Conservation (phyloP, 2,113 vertebrate genomes). For the Hypocryptadius cinnamomeus region DNA sequence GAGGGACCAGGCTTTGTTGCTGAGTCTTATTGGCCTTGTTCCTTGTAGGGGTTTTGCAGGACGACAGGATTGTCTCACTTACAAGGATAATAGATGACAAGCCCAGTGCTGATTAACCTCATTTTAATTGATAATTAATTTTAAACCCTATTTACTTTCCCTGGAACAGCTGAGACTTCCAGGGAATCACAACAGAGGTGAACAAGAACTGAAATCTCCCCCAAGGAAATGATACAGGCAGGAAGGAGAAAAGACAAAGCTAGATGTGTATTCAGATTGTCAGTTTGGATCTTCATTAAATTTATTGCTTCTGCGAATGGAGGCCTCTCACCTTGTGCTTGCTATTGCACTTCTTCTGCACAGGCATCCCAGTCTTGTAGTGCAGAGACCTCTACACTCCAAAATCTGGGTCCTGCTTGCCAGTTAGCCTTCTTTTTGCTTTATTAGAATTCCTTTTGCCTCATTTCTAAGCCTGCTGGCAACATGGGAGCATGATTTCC, state of each 20-base stretch:
- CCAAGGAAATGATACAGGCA: background rate
- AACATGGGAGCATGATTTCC: background rate
- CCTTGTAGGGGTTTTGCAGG: slow-evolving; percentile 3
- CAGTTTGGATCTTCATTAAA: background rate
- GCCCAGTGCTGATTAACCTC: slow-evolving; percentile 65
- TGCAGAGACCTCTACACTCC: background rate
- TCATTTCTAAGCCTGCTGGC: background rate
- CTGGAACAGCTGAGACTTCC: slow-evolving; percentile 63
- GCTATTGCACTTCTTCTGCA: background rate
- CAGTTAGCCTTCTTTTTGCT: background rate
- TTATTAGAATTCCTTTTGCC: background rate
- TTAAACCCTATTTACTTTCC: slow-evolving; percentile 71
- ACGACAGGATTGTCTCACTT: slow-evolving; percentile 48
- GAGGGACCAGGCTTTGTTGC: slow-evolving; percentile 16
- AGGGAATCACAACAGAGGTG: slow-evolving; percentile 49
- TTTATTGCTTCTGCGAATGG: background rate
- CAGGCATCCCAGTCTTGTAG: background rate
- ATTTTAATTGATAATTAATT: slow-evolving; percentile 77
- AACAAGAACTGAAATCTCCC: slow-evolving; percentile 33
- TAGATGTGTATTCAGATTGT: background rate
- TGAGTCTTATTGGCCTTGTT: slow-evolving; percentile 31
- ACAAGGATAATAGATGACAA: slow-evolving; percentile 65
- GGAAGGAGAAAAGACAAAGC: background rate
- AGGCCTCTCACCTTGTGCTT: background rate
- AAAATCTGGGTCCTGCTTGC: background rate